A percentile compares a stretch with the other conserved stretches of the same genome.
These are phyloP conservation scores for Uria aalge DNA, from an alignment of 2,113 vertebrate genomes.

Conservation along the genomic window DNA sequence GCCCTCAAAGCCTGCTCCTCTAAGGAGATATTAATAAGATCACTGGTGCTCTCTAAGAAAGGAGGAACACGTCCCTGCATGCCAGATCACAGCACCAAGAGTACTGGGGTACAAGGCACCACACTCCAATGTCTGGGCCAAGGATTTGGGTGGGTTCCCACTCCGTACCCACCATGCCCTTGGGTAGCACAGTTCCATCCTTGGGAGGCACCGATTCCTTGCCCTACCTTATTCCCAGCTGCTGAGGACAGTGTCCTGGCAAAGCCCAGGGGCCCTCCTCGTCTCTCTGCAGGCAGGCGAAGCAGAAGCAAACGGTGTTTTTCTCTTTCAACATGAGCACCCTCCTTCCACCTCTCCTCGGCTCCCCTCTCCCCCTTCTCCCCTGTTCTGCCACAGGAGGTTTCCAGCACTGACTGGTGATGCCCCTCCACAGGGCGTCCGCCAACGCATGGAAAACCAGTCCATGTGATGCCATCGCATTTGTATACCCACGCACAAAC, in stretches of 20 bases:
- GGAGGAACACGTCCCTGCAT: rapidly evolving
- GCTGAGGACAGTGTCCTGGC: not conserved
- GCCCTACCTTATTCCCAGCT: not conserved
- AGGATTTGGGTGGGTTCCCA: not conserved
- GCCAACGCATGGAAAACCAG: rapidly evolving
- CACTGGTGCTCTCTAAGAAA: not conserved
- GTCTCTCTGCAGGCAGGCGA: not conserved
- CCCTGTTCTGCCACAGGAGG: not conserved
- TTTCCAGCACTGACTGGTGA: not conserved
- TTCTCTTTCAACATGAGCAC: not conserved
- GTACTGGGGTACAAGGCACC: not conserved
- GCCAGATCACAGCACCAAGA: not conserved
- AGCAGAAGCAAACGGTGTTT: not conserved
- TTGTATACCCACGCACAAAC: rapidly evolving
- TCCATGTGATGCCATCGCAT: not conserved
- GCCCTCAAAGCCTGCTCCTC: not conserved
- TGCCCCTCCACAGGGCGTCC: not conserved
- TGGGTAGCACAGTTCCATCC: not conserved
- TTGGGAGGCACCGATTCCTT: not conserved
- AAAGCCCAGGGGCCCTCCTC: not conserved
- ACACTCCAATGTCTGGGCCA: not conserved
- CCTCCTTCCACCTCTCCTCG: not conserved
- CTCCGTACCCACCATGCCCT: not conserved
- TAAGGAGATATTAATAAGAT: not conserved
- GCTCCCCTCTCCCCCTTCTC: not conserved